Evolutionary conservation across 2,113 vertebrate species (phyloP), one percentile per base, ranked within the genome.

Genomic region (Canis aureus): DNA sequence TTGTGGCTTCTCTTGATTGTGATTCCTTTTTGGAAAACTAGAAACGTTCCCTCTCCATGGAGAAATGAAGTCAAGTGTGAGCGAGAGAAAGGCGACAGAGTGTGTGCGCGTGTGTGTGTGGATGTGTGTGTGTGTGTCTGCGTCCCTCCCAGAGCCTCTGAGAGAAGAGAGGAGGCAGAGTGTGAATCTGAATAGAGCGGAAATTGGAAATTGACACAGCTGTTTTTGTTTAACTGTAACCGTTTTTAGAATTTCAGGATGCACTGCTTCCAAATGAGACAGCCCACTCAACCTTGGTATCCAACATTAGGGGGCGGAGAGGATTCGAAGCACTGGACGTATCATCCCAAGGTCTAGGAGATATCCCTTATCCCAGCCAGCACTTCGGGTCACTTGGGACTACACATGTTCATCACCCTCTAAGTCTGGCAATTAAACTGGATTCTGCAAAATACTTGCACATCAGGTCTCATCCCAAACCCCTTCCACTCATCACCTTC

Each of bases 171-270:
- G 80, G 94, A n/a, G 20, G 66, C 79, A 91, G 95, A 94, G 92
- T 97, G 90, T 94, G 97, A 97, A 93, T 98, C 66, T 96, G 94
- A 96, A 98, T 95, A 51, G 49, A 96, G 73, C 2, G 97, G 94
- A 97, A 98, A 94, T 92, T 64, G 97, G 91, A 97, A 97, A 94
- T 90, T 62, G 69, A 94, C 90, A 92, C 76, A 94, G 57, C 79
- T 97, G 94, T 8, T 97, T 98, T 97, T 98, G 84, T 87, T 8
- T 35, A 97, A 86, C 29, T 91, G 79, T 78, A 97, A 15, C 83
- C 95, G 93, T 97, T 97, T 98, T 79, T 49, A 5, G 74, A 97
- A 64, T 62, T 81, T 71, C 35, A 76, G 90, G 59, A 98, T 91
- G 92, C 93, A 66, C 0, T 3, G 95, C 86, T 96, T 92, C 88